Evolutionary conservation across 1,140 invertebrate genomes (phyloP).

Genomic region (Aleiodes sp.): DNA sequence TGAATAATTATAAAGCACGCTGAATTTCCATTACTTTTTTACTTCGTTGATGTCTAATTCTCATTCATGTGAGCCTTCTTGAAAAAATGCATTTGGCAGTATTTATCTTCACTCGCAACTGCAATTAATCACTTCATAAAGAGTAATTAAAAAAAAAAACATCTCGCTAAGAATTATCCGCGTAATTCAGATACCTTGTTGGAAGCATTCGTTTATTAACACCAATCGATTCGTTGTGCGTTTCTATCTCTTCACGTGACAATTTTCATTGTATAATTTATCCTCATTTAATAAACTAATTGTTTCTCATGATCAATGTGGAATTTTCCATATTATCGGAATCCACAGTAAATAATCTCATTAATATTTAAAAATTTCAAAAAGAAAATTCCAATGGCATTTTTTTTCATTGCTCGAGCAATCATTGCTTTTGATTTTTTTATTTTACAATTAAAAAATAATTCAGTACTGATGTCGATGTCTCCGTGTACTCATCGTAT

Average conservation of each 20-base stretch:
- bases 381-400: no score
- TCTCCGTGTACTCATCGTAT: constrained; percentile 46
- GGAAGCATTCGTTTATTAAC: background rate
- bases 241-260: constrained; percentile 5
- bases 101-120: background rate
- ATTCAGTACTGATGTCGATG: constrained; percentile 53
- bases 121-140: background rate
- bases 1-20: background rate
- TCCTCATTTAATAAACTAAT: background rate
- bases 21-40: background rate
- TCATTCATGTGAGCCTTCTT: background rate
- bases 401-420: no score
- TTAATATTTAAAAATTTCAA: no score
- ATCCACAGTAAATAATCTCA: no score
- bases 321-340: no score
- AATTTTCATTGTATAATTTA: background rate
- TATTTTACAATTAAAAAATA: background rate
- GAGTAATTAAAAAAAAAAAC: background rate
- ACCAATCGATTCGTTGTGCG: constrained; percentile 1
- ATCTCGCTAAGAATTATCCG: background rate
- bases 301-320: background rate
- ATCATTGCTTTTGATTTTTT: background rate
- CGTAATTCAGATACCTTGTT: background rate
- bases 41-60: background rate
- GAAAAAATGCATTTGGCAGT: constrained; percentile 14